Base-by-base conservation (phyloP, 2,797 vertebrate genomes). In the Sebastes itinus region DNA sequence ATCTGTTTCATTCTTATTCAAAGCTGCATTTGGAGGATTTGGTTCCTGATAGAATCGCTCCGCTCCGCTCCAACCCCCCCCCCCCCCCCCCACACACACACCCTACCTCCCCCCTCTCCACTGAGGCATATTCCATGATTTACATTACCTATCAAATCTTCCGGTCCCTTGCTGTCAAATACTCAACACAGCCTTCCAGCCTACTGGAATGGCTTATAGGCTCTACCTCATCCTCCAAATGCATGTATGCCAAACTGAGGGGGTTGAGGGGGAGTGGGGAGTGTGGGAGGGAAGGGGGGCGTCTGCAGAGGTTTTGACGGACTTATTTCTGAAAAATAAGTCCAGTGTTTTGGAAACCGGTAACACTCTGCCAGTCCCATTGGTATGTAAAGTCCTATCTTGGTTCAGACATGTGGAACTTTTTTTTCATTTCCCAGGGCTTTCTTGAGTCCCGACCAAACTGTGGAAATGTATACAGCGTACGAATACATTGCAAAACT, bases 1-100 rank as follows among this genome's bases (percentile, higher is more conserved):
- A 91, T 93, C 91, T 90, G 14, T 92, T 90, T 90, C 90, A 92
- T 91, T 93, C 79, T 87, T 81, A 92, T 92, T 93, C 91, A 92
- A 89, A 91, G 87, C 85, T 84, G 85, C 84, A 90, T 93, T 89
- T 92, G 80, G 80, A 87, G 91, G 90, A 91, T 93, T 93, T 89
- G 88, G 84, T 62, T 82, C 75, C 72, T 82, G 91, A 94, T 91
- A 84, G 85, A 85, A 93, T 87, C 73, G 1, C 87, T 83, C 78
- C 4, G 32, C 81, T 83, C 63, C 5, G 4, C n/a, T 42, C 35
- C 42, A 11, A 49, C 14, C 25, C 18, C 59, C 30, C 35, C 27
- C 67, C 23, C 2, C 23, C 6, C 5, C 5, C 54, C 69, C 65
- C 27, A 6, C 14, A 3, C 16, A n/a, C n/a, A n/a, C n/a, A n/a